Conservation (phyloP, 1,140 invertebrate genomes). For the Bilobella aurantiaca region DNA sequence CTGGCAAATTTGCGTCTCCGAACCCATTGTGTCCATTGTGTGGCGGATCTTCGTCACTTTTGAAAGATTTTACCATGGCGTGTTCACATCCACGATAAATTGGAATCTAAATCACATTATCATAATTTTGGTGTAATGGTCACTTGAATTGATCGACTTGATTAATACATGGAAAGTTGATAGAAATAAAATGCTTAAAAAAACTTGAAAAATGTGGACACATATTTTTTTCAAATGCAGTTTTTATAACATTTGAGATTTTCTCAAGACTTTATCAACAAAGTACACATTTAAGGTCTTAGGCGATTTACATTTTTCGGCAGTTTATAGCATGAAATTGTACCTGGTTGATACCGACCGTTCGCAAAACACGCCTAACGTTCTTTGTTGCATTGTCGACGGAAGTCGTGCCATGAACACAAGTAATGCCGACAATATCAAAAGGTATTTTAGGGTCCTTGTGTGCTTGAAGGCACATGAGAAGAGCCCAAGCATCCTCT, state of each 20-base stretch:
- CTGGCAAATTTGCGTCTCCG: slow-evolving; percentile 36
- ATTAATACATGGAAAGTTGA: too few relatives aligned
- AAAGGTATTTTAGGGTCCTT: slow-evolving; percentile 36
- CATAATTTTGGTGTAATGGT: too few relatives aligned
- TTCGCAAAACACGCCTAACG: slow-evolving; percentile 48
- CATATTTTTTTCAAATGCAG: too few relatives aligned
- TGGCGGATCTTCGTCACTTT: slow-evolving; percentile 26
- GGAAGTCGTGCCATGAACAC: slow-evolving; percentile 52
- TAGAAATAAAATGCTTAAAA: slow-evolving; percentile 1
- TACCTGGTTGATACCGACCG: slow-evolving; percentile 36
- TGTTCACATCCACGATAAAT: slow-evolving; percentile 36
- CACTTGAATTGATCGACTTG: too few relatives aligned
- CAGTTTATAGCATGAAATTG: background rate
- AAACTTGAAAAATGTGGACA: too few relatives aligned
- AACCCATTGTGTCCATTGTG: slow-evolving; percentile 46
- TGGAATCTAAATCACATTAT: slow-evolving; percentile 38
- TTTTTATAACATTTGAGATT: too few relatives aligned
- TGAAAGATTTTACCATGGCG: slow-evolving; percentile 35
- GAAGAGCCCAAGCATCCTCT: slow-evolving; percentile 38
- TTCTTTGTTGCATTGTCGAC: slow-evolving; percentile 51
- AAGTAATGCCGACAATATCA: slow-evolving; percentile 52
- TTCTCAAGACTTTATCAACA: too few relatives aligned
- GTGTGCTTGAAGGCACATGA: slow-evolving; percentile 36
- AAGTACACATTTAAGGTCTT: too few relatives aligned
- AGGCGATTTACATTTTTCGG: too few relatives aligned